Evolutionary conservation across 2,888 invertebrate species (phyloP).

Genomic region (Beris chalybata): DNA sequence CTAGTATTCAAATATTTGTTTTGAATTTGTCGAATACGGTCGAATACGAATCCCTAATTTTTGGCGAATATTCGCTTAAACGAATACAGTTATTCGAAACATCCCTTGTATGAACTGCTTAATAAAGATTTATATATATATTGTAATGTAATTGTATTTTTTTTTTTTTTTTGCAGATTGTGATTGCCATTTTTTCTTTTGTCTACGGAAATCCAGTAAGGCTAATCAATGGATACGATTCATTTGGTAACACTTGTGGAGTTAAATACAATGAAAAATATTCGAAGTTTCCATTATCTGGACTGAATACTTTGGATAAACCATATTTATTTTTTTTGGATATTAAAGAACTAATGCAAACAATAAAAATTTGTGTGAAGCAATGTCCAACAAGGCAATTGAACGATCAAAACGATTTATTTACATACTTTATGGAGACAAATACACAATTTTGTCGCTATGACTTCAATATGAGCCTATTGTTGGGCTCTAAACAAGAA

Average conservation of each 20-base stretch:
- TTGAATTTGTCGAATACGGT: no score
- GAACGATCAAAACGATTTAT: conserved; percentile 66
- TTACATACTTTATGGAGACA: conserved; percentile 71
- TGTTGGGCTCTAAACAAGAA: conserved; percentile 55
- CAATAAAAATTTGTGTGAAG: conserved; percentile 87
- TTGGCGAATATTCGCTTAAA: no score
- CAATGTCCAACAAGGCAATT: conserved; percentile 77
- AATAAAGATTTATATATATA: no score
- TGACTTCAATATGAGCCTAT: conserved; percentile 63
- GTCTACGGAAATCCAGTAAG: conserved; percentile 85
- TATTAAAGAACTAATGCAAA: conserved; percentile 71
- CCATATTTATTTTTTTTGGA: conserved; percentile 85
- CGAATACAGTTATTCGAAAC: no score
- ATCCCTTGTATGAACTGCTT: no score
- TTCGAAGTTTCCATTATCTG: conserved; percentile 73
- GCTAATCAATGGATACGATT: conserved; percentile 88
- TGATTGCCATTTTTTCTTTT: conserved; percentile 83
- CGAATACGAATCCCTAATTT: no score
- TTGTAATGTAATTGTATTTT: not conserved
- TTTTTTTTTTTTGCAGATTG: conserved; percentile 62
- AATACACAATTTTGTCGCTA: conserved; percentile 79
- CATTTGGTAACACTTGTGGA: conserved; percentile 94
- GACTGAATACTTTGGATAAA: conserved; percentile 76
- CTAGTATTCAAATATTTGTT: no score
- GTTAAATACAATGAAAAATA: conserved; percentile 75